These are phyloP conservation scores for Ceratotherium simum DNA, from an alignment of 2,113 vertebrate species.

Conservation along the genomic window DNA sequence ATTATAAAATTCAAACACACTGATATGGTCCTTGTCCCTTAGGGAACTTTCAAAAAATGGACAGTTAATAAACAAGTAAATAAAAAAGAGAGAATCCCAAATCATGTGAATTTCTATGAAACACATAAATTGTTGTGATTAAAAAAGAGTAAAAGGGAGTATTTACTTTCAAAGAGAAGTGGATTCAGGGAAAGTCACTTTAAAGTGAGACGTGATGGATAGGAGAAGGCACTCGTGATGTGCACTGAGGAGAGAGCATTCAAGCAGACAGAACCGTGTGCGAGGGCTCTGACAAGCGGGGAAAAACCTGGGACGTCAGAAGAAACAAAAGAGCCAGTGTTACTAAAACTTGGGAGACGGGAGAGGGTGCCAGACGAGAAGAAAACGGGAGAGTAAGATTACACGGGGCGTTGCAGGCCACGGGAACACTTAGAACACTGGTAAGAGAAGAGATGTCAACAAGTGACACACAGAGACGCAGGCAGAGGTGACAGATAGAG, in stretches of 20 bases:
- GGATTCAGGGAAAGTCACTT: background rate
- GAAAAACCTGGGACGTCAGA: background rate
- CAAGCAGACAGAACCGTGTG: background rate
- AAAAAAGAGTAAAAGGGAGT: background rate
- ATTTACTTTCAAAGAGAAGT: background rate
- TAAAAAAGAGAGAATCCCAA: background rate
- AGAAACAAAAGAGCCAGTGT: background rate
- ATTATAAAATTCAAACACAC: background rate
- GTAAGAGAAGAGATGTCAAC: background rate
- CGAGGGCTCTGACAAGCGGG: background rate
- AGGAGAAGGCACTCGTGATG: background rate
- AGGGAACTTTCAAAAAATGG: background rate
- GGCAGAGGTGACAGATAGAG: background rate
- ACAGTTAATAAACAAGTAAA: background rate
- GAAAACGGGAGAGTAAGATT: background rate
- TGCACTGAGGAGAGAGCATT: too few species aligned
- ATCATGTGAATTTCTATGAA: background rate
- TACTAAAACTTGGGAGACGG: background rate
- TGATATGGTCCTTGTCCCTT: background rate
- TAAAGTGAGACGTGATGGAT: background rate
- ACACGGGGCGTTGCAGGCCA: fast-evolving
- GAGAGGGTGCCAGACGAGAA: background rate
- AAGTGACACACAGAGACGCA: background rate
- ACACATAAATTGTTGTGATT: background rate
- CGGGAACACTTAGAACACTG: background rate